Evolutionary conservation across 1,140 invertebrate genomes (phyloP).

Genomic region (Ruditapes philippinarum): DNA sequence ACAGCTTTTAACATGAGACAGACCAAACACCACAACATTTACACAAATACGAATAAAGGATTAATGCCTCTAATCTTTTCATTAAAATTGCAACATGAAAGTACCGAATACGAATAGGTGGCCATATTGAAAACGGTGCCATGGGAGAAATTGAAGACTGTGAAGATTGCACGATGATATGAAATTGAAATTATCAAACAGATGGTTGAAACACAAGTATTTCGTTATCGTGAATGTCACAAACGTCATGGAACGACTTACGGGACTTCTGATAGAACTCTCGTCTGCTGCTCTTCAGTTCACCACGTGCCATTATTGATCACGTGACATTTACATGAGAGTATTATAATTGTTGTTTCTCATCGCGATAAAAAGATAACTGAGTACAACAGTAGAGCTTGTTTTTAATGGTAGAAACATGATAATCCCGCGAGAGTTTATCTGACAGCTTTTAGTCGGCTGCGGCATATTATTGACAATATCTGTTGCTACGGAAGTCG

Average conservation of each 20-base stretch:
- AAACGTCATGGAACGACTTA: conserved; percentile 47
- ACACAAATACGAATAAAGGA: too few species aligned
- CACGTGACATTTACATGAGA: conserved; percentile 57
- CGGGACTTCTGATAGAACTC: conserved; percentile 60
- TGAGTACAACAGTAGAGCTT: background rate
- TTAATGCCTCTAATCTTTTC: too few species aligned
- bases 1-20: too few species aligned
- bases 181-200: conserved; percentile 47
- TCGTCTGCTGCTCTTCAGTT: conserved; percentile 42
- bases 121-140: background rate
- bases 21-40: too few species aligned
- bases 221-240: conserved; percentile 64
- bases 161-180: conserved; percentile 29
- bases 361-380: background rate
- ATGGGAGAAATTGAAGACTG: background rate
- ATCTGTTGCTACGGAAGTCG: too few species aligned
- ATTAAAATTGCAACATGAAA: too few species aligned
- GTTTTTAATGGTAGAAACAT: conserved; percentile 21
- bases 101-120: background rate
- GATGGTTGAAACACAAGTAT: conserved; percentile 61
- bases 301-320: conserved; percentile 60
- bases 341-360: conserved; percentile 30
- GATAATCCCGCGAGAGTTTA: conserved; percentile 1
- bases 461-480: background rate
- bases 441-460: background rate